These are phyloP conservation scores for Eledone cirrhosa DNA, from an alignment of 2,888 invertebrate genomes.

Conservation along the genomic window DNA sequence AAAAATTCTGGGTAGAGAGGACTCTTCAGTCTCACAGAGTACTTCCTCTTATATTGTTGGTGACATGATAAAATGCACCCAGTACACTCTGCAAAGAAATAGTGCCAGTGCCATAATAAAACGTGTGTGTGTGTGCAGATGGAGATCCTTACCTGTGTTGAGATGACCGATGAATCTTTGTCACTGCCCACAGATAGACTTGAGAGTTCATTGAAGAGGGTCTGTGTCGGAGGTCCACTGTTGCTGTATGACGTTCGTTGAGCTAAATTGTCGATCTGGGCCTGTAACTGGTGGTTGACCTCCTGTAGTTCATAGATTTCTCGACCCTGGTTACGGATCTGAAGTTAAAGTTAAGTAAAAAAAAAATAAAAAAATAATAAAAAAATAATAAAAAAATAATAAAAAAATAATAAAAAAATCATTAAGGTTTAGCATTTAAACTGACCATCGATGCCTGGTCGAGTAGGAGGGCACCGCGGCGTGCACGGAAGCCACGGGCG, in stretches of 20 bases:
- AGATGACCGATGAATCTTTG: background rate
- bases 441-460: too few relatives aligned
- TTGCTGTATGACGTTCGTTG: constrained; percentile 31
- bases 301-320: constrained; percentile 79
- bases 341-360: constrained; percentile 15
- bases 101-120: background rate
- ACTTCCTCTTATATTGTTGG: too few relatives aligned
- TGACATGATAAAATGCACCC: too few relatives aligned
- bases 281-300: constrained; percentile 77
- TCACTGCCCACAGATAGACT: constrained; percentile 38
- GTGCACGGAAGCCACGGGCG: too few relatives aligned
- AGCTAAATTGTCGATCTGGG: constrained; percentile 75
- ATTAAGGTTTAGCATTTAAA: too few relatives aligned
- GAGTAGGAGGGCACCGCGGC: too few relatives aligned
- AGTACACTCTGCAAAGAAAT: too few relatives aligned
- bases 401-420: background rate
- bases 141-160: constrained; percentile 20
- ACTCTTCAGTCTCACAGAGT: too few relatives aligned
- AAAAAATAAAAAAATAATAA: background rate
- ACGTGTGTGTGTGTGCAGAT: too few relatives aligned
- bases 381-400: background rate
- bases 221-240: constrained; percentile 69
- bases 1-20: too few relatives aligned
- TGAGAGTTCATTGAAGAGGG: constrained; percentile 86
- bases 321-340: constrained; percentile 66